phyloP scores from a whole-genome alignment of 2,113 vertebrate species.

The Callithrix jacchus region DNA sequence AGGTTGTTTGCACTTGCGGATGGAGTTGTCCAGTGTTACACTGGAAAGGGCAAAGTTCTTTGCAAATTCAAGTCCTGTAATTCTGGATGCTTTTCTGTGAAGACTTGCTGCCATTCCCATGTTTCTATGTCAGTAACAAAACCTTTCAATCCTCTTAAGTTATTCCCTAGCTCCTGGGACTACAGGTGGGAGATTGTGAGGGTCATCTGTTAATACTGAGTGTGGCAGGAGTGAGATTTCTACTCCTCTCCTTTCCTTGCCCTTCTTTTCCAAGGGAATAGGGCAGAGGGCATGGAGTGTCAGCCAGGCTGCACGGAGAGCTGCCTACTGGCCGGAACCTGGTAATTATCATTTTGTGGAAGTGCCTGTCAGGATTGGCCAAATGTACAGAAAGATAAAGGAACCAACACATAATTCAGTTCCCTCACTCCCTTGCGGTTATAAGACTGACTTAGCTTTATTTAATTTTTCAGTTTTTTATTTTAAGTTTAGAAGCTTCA shows the following conservation, averaged over 20 bases:
- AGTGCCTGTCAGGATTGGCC: neutral
- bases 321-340: neutral
- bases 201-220: neutral
- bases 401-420: neutral
- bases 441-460: constrained; percentile 59
- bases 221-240: neutral
- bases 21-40: neutral
- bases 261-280: neutral
- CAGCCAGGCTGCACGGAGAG: neutral
- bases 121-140: neutral
- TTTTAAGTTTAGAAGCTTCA: constrained; percentile 70
- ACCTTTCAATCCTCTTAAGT: neutral
- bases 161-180: neutral
- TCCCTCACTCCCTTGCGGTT: constrained; percentile 18
- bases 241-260: neutral
- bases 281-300: neutral
- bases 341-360: constrained; percentile 10
- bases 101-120: neutral
- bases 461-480: neutral
- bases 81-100: neutral
- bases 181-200: neutral
- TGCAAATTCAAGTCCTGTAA: neutral
- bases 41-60: neutral
- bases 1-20: neutral
- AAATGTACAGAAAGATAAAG: constrained; percentile 18